These are phyloP conservation scores for Drosophila simulans DNA, from an alignment of 1,140 invertebrate genomes.

Conservation along the genomic window DNA sequence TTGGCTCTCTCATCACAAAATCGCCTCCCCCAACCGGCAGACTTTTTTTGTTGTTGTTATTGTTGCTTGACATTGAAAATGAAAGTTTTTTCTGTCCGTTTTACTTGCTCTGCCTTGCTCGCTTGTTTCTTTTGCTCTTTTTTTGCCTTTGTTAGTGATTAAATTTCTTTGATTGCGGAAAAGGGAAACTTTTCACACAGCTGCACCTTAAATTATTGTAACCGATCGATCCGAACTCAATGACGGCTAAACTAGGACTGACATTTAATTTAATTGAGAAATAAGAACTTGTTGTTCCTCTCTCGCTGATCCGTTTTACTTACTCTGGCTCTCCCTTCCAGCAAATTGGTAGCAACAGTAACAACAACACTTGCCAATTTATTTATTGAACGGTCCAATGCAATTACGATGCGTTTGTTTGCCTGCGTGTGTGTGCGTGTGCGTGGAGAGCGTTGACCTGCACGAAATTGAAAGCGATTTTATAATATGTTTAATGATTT, in stretches of 20 bases:
- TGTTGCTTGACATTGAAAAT: constrained; percentile 67
- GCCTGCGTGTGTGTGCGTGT: constrained; percentile 1
- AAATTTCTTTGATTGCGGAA: constrained; percentile 2
- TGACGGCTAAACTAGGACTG: not conserved
- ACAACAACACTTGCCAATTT: constrained; percentile 28
- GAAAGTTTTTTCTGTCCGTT: constrained; percentile 60
- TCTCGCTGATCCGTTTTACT: too few species aligned
- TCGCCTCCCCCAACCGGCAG: constrained; percentile 19
- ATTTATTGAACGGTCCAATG: constrained; percentile 55
- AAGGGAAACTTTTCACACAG: constrained; percentile 10
- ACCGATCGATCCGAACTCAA: not conserved
- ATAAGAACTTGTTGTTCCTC: not conserved
- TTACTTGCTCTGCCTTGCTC: constrained; percentile 22
- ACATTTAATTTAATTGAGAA: not conserved
- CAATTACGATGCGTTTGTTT: constrained; percentile 34
- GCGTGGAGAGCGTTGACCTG: constrained; percentile 22
- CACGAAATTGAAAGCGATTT: too few species aligned
- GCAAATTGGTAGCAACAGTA: not conserved
- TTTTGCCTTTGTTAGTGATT: constrained; percentile 8
- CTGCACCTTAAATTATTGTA: too few species aligned
- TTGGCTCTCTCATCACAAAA: constrained; percentile 27
- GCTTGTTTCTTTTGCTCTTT: constrained; percentile 15
- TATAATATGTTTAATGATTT: too few species aligned
- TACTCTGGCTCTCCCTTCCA: too few species aligned
- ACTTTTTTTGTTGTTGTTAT: constrained; percentile 13